Evolutionary conservation across 2,797 vertebrate species (phyloP).

Genomic region (Mormyrus hasselquistii): DNA sequence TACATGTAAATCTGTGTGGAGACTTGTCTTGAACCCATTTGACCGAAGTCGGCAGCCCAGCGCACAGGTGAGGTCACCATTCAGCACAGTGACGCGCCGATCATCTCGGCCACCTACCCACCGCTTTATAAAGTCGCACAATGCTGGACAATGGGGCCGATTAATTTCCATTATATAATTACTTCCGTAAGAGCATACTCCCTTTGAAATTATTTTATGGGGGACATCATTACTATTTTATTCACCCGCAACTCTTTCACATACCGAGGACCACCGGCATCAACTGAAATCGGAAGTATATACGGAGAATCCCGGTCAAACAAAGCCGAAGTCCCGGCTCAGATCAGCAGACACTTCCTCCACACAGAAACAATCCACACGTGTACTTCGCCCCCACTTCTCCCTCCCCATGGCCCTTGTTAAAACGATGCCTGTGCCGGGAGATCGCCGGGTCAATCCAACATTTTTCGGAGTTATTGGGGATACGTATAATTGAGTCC

Average conservation of each 20-base stretch:
- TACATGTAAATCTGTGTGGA: background rate
- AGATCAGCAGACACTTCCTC: background rate
- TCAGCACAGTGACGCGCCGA: background rate
- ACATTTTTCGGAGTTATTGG: background rate
- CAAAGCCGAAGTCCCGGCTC: background rate
- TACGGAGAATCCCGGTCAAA: background rate
- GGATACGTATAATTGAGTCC: conserved; percentile 46
- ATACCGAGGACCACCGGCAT: background rate
- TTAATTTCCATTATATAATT: background rate
- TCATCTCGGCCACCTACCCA: background rate
- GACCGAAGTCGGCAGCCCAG: background rate
- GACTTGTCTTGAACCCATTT: background rate
- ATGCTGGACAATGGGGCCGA: background rate
- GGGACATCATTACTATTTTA: background rate
- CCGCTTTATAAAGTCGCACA: background rate
- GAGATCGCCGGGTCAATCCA: background rate
- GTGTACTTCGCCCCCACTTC: background rate
- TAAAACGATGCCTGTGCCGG: background rate
- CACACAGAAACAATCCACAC: background rate
- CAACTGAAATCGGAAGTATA: background rate
- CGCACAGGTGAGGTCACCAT: background rate
- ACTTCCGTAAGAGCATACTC: background rate
- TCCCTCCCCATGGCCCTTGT: background rate
- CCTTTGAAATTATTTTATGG: background rate
- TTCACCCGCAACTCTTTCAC: background rate